These are phyloP conservation scores for Aphelenchoides bicaudatus DNA, from an alignment of 2,888 invertebrate species.

Conservation along the genomic window DNA sequence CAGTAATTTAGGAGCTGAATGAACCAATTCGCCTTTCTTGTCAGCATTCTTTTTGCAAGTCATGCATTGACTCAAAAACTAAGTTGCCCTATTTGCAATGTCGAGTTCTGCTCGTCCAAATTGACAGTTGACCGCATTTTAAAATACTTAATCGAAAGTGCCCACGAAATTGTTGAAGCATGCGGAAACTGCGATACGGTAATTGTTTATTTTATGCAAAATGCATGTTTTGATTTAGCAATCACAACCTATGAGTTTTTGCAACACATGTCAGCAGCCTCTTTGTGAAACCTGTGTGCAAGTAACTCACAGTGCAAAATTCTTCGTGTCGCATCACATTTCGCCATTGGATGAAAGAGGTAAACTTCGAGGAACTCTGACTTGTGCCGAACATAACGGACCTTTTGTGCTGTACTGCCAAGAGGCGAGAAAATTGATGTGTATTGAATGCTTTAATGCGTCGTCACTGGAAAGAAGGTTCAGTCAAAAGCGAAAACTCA, in stretches of 20 bases:
- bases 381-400: constrained; percentile 72
- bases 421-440: constrained; percentile 71
- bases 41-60: constrained; percentile 51
- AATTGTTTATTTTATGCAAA: background rate
- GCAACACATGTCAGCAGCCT: constrained; percentile 75
- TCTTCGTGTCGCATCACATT: constrained; percentile 74
- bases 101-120: constrained; percentile 12
- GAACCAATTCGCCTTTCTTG: constrained; percentile 49
- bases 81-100: constrained; percentile 30
- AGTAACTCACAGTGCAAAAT: constrained; percentile 72
- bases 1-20: constrained; percentile 38
- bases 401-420: constrained; percentile 75
- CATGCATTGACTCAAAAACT: constrained; percentile 32
- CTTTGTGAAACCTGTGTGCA: constrained; percentile 72
- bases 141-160: constrained; percentile 71
- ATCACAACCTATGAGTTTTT: constrained; percentile 71
- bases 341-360: constrained; percentile 68
- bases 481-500: background rate
- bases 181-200: constrained; percentile 76
- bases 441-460: constrained; percentile 72
- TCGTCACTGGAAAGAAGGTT: constrained; percentile 62
- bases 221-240: constrained; percentile 44
- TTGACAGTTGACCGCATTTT: constrained; percentile 67
- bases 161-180: constrained; percentile 71
- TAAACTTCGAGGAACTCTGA: constrained; percentile 44